A percentile compares a stretch with the other conserved stretches of the same genome.
Evolutionary conservation across 2,888 invertebrate species (phyloP).

Genomic region (Acanthosepion esculentum): DNA sequence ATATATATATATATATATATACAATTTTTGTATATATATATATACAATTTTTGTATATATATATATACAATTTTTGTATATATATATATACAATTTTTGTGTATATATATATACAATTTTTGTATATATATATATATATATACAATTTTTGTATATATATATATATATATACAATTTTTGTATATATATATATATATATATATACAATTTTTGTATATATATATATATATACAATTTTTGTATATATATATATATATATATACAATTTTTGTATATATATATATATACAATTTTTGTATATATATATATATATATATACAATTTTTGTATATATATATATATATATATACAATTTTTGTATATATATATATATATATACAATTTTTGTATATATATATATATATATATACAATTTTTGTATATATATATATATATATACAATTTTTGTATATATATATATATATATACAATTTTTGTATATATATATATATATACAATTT

Average conservation of each 20-base stretch:
- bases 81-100: neutral
- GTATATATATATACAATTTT: neutral
- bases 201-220: neutral
- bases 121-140: slow-evolving; percentile 2
- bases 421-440: slow-evolving; percentile 2
- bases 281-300: slow-evolving; percentile 2
- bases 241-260: slow-evolving; percentile 2
- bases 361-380: neutral
- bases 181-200: neutral
- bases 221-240: too few relatives aligned
- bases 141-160: too few relatives aligned
- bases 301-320: neutral
- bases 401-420: slow-evolving; percentile 2
- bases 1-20: neutral
- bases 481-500: neutral
- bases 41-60: neutral
- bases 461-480: neutral
- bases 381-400: slow-evolving; percentile 2
- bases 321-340: neutral
- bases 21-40: neutral
- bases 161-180: neutral
- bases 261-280: too few relatives aligned
- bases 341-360: neutral
- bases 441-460: neutral
- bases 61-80: neutral